Conservation (phyloP, 2,113 vertebrate species). For the Hydrolagus affinis region DNA sequence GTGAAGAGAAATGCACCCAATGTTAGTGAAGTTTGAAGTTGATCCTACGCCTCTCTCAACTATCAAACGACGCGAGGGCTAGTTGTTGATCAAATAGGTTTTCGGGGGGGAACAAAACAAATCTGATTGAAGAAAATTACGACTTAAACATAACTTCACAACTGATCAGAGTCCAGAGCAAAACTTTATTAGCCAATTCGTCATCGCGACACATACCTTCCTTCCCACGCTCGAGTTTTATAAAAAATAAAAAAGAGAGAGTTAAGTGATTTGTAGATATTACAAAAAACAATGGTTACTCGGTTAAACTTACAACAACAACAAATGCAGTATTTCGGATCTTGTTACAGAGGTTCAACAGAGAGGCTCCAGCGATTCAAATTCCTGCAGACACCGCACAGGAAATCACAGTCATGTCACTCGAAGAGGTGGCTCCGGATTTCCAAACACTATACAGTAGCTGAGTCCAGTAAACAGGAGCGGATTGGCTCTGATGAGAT, state of each 20-base stretch:
- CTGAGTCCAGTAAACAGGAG: conserved; percentile 37
- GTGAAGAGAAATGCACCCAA: no score
- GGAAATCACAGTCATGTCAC: neutral
- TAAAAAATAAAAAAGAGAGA: conserved; percentile 11
- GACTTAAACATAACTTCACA: neutral
- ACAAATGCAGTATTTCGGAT: conserved; percentile 13
- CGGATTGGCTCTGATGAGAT: conserved; percentile 26
- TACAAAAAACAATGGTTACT: conserved; percentile 22
- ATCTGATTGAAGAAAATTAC: no score
- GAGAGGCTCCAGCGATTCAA: neutral
- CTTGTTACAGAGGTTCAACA: conserved; percentile 1
- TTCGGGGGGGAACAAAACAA: no score
- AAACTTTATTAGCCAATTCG: conserved; percentile 23
- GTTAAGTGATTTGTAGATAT: conserved; percentile 14
- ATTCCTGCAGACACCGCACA: neutral
- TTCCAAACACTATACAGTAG: conserved; percentile 39
- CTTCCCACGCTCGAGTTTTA: neutral
- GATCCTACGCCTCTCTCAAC: no score
- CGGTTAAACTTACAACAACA: conserved; percentile 21
- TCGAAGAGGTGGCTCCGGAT: neutral
- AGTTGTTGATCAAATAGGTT: no score
- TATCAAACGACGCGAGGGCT: no score
- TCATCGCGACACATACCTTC: neutral
- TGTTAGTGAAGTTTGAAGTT: no score
- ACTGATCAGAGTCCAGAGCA: conserved; percentile 20